Percentiles rank a stretch among this genome's conserved stretches.
Conservation (phyloP, 2,797 vertebrate genomes). For the Odontamblyopus rebecca region DNA sequence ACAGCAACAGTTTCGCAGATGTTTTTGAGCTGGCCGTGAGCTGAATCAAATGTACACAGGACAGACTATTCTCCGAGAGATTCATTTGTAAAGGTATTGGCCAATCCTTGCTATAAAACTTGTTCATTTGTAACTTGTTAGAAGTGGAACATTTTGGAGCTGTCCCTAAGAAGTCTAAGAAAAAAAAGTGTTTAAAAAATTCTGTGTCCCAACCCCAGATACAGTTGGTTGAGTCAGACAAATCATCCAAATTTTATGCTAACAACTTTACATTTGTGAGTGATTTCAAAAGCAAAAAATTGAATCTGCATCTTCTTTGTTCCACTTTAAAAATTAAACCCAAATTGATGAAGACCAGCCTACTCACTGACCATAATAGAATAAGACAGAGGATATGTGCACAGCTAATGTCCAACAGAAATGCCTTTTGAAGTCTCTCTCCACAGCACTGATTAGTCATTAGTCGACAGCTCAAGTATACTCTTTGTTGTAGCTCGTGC, state of each 20-base stretch:
- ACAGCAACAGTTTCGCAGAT: neutral
- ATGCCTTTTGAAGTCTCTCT: neutral
- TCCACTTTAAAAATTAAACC: neutral
- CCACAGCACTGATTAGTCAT: slow-evolving; percentile 24
- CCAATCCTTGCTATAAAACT: neutral
- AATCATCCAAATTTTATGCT: no score
- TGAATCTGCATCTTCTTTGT: neutral
- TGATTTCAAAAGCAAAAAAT: no score
- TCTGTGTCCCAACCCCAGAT: neutral
- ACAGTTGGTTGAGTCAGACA: neutral
- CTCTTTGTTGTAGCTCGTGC: slow-evolving; percentile 26
- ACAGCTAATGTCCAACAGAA: slow-evolving; percentile 12
- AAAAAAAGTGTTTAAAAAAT: neutral
- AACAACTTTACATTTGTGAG: no score
- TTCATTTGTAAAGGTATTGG: neutral
- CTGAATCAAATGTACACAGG: neutral
- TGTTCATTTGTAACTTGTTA: neutral
- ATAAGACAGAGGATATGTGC: slow-evolving; percentile 1
- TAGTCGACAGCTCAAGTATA: slow-evolving; percentile 28
- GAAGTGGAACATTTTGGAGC: neutral
- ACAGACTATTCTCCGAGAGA: neutral
- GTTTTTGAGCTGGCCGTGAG: slow-evolving; percentile 17
- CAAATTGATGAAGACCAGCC: neutral
- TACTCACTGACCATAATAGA: neutral
- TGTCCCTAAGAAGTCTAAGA: neutral